These are phyloP conservation scores for Cephalopachus bancanus DNA, from an alignment of 2,797 vertebrate species.

Conservation along the genomic window DNA sequence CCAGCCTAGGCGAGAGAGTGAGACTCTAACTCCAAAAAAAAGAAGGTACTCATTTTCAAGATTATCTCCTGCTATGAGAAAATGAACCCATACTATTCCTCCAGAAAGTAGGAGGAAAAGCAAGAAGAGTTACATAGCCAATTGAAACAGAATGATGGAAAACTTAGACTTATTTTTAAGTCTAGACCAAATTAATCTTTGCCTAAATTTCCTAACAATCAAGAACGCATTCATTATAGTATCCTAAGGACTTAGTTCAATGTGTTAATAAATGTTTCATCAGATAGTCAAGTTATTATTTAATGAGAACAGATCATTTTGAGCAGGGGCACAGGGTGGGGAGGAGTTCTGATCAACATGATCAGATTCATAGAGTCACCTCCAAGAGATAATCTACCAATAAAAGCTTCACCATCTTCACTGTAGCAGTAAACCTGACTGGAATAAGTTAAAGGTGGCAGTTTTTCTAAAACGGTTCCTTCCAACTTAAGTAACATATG, in stretches of 20 bases:
- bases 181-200: constrained; percentile 45
- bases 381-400: constrained; percentile 21
- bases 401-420: neutral
- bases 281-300: constrained; percentile 36
- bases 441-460: constrained; percentile 37
- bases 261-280: constrained; percentile 40
- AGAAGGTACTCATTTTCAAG: constrained; percentile 39
- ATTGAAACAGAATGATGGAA: neutral
- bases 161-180: constrained; percentile 60
- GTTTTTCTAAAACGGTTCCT: constrained; percentile 13
- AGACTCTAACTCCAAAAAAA: neutral
- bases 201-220: constrained; percentile 35
- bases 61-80: neutral
- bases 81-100: neutral
- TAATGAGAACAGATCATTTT: constrained; percentile 14
- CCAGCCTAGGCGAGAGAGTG: no score
- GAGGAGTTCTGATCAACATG: neutral
- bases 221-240: constrained; percentile 49
- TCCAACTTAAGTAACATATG: constrained; percentile 1
- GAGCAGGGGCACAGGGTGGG: neutral
- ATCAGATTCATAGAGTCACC: constrained; percentile 35
- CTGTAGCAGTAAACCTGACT: neutral
- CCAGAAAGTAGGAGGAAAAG: neutral
- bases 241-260: constrained; percentile 43
- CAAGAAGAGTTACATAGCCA: neutral